These are phyloP conservation scores for Agonopterix arenella DNA, from an alignment of 2,888 invertebrate species.

Conservation along the genomic window DNA sequence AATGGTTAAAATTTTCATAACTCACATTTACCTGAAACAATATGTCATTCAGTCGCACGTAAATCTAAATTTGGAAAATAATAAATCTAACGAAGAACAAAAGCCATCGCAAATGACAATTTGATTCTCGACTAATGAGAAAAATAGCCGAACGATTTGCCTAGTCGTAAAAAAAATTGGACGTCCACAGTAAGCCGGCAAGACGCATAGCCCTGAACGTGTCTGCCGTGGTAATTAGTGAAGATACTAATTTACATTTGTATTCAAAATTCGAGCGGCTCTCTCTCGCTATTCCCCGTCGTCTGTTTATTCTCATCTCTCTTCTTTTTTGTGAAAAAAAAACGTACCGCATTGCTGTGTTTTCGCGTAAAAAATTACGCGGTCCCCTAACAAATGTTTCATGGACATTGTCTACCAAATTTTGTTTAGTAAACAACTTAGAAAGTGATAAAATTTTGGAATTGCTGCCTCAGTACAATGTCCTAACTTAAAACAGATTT, in stretches of 20 bases:
- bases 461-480: too few species aligned
- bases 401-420: conserved; percentile 52
- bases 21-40: too few species aligned
- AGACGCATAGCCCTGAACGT: conserved; percentile 72
- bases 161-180: conserved; percentile 57
- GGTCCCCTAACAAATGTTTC: conserved; percentile 62
- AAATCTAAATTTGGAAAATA: background rate
- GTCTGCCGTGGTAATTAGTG: conserved; percentile 74
- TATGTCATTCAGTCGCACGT: background rate
- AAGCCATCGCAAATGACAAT: conserved; percentile 35
- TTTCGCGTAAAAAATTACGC: conserved; percentile 72
- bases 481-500: too few species aligned
- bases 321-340: conserved; percentile 44
- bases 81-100: conserved; percentile 11
- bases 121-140: conserved; percentile 56
- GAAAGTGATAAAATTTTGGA: conserved; percentile 30
- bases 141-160: conserved; percentile 59
- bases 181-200: conserved; percentile 65
- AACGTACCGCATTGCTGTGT: conserved; percentile 74
- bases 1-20: too few species aligned
- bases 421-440: conserved; percentile 50
- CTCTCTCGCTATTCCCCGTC: conserved; percentile 69
- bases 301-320: conserved; percentile 75
- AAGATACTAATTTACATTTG: conserved; percentile 78
- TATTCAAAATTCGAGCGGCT: conserved; percentile 76